These are phyloP conservation scores for Sepiola atlantica DNA, from an alignment of 2,888 invertebrate genomes.

Conservation along the genomic window DNA sequence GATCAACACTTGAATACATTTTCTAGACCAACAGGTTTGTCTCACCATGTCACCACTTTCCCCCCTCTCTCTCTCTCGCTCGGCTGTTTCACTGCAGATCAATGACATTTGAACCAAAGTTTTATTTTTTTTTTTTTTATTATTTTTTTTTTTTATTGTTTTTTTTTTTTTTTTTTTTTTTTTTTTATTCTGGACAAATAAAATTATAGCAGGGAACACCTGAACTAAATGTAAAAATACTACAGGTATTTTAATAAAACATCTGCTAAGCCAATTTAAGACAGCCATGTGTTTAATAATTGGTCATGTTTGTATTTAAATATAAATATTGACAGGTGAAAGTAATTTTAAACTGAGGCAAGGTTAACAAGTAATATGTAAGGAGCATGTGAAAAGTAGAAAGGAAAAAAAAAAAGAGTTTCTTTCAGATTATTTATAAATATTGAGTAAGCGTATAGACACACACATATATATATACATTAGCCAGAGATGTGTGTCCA, in stretches of 20 bases:
- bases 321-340: neutral
- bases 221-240: constrained; percentile 11
- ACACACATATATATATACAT: too few species aligned
- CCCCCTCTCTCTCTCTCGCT: neutral
- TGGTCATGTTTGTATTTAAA: neutral
- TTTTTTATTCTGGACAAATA: neutral
- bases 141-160: neutral
- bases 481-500: too few species aligned
- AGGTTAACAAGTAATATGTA: neutral
- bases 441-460: too few species aligned
- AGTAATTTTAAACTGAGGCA: neutral
- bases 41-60: neutral
- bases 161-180: neutral
- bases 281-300: neutral
- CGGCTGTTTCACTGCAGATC: neutral
- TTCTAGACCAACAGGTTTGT: neutral
- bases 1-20: neutral
- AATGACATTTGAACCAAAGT: neutral
- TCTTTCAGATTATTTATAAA: neutral
- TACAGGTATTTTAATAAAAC: neutral
- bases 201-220: neutral
- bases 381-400: neutral
- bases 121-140: neutral
- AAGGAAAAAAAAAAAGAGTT: neutral
- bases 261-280: neutral